phyloP scores from a whole-genome alignment of 2,888 invertebrate genomes.

The Seladonia tumulorum region DNA sequence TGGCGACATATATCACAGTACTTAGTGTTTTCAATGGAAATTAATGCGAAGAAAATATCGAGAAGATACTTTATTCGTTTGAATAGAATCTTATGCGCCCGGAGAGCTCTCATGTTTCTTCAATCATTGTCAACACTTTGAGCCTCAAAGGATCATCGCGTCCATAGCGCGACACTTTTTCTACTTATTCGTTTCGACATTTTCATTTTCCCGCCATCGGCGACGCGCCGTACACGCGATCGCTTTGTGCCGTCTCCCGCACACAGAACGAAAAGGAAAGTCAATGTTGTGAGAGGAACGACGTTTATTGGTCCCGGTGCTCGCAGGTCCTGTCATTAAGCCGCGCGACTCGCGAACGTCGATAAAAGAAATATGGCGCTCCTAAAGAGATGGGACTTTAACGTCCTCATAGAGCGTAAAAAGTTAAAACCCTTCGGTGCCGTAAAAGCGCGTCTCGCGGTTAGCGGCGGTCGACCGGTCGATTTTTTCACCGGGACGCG shows the following conservation, averaged over 20 bases:
- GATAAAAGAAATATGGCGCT: conserved; percentile 69
- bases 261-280: conserved; percentile 51
- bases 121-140: not conserved
- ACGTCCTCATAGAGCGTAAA: conserved; percentile 68
- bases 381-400: conserved; percentile 71
- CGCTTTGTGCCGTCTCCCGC: not conserved
- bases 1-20: no score
- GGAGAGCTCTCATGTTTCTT: not conserved
- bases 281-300: conserved; percentile 48
- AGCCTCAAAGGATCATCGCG: not conserved
- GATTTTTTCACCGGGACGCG: conserved; percentile 22
- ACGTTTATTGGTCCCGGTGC: conserved; percentile 60
- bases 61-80: not conserved
- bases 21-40: not conserved
- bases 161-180: not conserved
- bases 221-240: conserved; percentile 13
- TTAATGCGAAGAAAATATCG: not conserved
- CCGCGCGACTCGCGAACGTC: conserved; percentile 66
- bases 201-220: not conserved
- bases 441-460: conserved; percentile 69
- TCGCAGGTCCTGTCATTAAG: conserved; percentile 66
- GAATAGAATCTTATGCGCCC: no score
- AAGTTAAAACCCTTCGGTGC: conserved; percentile 64
- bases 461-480: conserved; percentile 49
- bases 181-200: not conserved